These are phyloP conservation scores for Patella caerulea DNA, from an alignment of 2,888 invertebrate genomes.

Conservation along the genomic window DNA sequence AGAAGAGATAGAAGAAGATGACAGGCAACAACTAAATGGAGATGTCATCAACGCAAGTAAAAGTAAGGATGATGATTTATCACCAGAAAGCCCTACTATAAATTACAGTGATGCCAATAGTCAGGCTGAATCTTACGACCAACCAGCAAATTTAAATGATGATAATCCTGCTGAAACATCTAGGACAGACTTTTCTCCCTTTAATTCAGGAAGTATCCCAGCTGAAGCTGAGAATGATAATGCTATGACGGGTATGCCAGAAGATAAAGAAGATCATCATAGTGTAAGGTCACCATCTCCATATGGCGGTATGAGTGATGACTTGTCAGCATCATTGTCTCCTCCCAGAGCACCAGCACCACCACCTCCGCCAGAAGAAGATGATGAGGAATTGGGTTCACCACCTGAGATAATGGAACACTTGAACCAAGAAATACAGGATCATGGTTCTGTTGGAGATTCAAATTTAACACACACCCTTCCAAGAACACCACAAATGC, in stretches of 20 bases:
- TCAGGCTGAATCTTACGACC: not conserved
- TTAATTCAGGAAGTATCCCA: not conserved
- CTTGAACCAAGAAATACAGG: slow-evolving; percentile 19
- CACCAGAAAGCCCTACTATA: slow-evolving; percentile 5
- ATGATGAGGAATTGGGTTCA: slow-evolving; percentile 32
- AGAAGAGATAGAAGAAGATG: slow-evolving; percentile 28
- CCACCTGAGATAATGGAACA: slow-evolving; percentile 21
- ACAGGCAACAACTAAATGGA: slow-evolving; percentile 26
- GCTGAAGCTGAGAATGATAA: slow-evolving; percentile 16
- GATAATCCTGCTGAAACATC: not conserved
- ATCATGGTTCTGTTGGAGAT: not conserved
- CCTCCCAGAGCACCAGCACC: slow-evolving; percentile 46
- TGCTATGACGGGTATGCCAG: slow-evolving; percentile 19
- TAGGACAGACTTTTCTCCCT: not conserved
- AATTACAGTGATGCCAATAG: slow-evolving; percentile 9
- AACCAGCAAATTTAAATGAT: not conserved
- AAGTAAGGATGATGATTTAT: slow-evolving; percentile 9
- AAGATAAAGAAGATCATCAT: slow-evolving; percentile 25
- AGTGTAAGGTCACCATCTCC: slow-evolving; percentile 28
- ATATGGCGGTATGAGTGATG: slow-evolving; percentile 42
- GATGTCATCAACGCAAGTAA: slow-evolving; percentile 16
- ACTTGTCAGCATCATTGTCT: slow-evolving; percentile 39
- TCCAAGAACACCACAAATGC: slow-evolving; percentile 7
- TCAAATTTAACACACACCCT: not conserved
- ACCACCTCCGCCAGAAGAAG: slow-evolving; percentile 41